Percentiles rank a stretch among this genome's conserved stretches.
phyloP scores from a whole-genome alignment of 30 jellyfish, hydroid and myxozoan genomes.

The Sanderia malayensis region DNA sequence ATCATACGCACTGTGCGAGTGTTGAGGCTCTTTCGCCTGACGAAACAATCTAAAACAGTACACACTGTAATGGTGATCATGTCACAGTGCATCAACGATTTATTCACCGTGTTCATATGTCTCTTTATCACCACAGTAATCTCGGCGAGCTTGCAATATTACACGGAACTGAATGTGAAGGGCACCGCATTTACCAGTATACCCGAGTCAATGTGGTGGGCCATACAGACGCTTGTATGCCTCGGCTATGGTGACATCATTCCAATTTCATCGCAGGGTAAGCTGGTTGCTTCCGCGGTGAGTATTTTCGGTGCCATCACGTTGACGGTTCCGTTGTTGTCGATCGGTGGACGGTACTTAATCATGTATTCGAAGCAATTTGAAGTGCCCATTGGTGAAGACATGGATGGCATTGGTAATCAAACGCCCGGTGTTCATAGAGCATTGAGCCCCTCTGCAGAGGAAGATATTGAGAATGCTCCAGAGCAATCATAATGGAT shows the following conservation, averaged over 20 bases:
- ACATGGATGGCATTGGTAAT: constrained; percentile 15
- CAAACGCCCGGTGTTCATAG: neutral
- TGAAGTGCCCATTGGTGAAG: constrained; percentile 45
- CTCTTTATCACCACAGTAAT: constrained; percentile 57
- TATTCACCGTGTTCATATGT: constrained; percentile 59
- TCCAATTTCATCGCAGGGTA: constrained; percentile 74
- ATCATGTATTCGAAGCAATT: constrained; percentile 64
- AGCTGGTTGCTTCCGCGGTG: constrained; percentile 60
- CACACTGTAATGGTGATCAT: constrained; percentile 58
- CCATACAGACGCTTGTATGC: constrained; percentile 85
- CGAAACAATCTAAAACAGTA: constrained; percentile 64
- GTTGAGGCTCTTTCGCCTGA: constrained; percentile 66
- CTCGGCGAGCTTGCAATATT: constrained; percentile 71
- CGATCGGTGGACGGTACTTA: constrained; percentile 80
- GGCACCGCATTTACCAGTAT: constrained; percentile 66
- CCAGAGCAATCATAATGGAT: too few species aligned
- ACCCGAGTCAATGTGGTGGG: constrained; percentile 94
- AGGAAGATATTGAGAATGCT: too few species aligned
- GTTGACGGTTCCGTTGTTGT: constrained; percentile 75
- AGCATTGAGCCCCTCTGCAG: neutral
- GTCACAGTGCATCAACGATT: constrained; percentile 63
- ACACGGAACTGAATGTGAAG: constrained; percentile 48
- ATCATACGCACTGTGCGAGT: constrained; percentile 70
- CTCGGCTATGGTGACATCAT: constrained; percentile 93
- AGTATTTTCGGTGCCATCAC: constrained; percentile 91